Evolutionary conservation across 2,888 invertebrate species (phyloP).

Genomic region (Coleophora flavipennella): DNA sequence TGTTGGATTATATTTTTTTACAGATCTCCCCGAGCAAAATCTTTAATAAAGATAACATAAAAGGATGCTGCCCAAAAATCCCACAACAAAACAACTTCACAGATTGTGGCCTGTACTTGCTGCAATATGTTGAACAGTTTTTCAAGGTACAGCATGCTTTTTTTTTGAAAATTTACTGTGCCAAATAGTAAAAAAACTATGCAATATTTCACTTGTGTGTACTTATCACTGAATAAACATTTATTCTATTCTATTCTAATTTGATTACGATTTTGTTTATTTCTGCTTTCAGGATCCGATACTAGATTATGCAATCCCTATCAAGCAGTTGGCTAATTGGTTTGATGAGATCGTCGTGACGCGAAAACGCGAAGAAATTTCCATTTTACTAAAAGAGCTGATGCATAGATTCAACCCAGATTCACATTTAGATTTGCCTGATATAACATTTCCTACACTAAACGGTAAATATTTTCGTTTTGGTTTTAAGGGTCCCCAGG

Average conservation of each 20-base stretch:
- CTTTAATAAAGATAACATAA: constrained; percentile 88
- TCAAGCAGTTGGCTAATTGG: constrained; percentile 87
- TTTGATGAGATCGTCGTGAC: constrained; percentile 88
- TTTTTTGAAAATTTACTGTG: too few relatives aligned
- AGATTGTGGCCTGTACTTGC: constrained; percentile 95
- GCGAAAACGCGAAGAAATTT: constrained; percentile 89
- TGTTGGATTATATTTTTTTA: constrained; percentile 18
- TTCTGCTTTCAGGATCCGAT: constrained; percentile 80
- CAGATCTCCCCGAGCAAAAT: constrained; percentile 74
- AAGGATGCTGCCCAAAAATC: constrained; percentile 89
- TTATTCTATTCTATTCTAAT: too few relatives aligned
- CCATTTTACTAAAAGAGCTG: constrained; percentile 80
- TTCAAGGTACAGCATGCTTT: constrained; percentile 76
- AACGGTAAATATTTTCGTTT: constrained; percentile 67
- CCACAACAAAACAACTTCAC: constrained; percentile 98
- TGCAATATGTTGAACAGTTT: constrained; percentile 97
- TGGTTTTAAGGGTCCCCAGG: too few relatives aligned
- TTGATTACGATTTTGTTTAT: not conserved
- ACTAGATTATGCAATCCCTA: constrained; percentile 85
- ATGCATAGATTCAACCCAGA: constrained; percentile 82
- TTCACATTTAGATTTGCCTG: constrained; percentile 76
- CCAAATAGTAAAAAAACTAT: too few relatives aligned
- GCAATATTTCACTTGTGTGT: too few relatives aligned
- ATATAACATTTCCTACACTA: constrained; percentile 82
- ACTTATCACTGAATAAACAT: too few relatives aligned